Base-by-base conservation (phyloP, 2,888 invertebrate genomes). In the Chrysotoxum bicinctum region DNA sequence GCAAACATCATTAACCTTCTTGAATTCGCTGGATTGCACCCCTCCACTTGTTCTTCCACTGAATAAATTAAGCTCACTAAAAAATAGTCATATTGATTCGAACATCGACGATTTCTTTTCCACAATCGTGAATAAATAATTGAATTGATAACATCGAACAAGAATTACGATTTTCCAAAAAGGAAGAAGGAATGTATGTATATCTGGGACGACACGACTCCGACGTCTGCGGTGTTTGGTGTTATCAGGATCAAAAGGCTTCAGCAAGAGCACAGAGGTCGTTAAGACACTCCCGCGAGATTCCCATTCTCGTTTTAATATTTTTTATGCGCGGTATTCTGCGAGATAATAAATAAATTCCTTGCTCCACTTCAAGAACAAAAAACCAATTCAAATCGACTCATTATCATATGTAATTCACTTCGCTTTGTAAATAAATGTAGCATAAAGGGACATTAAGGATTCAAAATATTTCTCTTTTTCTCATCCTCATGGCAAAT, bases 351-450 rank as follows among this genome's bases (percentile, higher is more conserved):
- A 85, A 80, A 77, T 68, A 81, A 73, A 85, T 85, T 76, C 80
- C 52, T 43, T 56, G 43, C 50, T 75, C 60, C 43, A 52, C 35
- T 68, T 40, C 32, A 12, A 52, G 26, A 40, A 12, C 23, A 62
- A 66, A 26, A 68, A 48, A 54, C 80, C 80, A 85, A 80, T 85
- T 85, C 85, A 80, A 85, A 81, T 81, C 76, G 81, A 73, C 85
- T 85, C 81, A 85, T 85, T 85, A 85, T 85, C 85, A 85, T 85
- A 85, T 85, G 85, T 85, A 85, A 85, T 85, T 85, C 81, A 81
- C 40, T 81, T 73, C 62, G 62, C 26, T 81, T 68, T 85, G 74
- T 81, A 85, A 85, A 85, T 85, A 85, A 85, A 85, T 81, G 85
- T 77, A 85, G 85, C 81, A 85, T 85, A 77, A 81, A 80, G 73